Conservation (phyloP, 2,888 invertebrate genomes). For the Spilosoma lubricipeda region DNA sequence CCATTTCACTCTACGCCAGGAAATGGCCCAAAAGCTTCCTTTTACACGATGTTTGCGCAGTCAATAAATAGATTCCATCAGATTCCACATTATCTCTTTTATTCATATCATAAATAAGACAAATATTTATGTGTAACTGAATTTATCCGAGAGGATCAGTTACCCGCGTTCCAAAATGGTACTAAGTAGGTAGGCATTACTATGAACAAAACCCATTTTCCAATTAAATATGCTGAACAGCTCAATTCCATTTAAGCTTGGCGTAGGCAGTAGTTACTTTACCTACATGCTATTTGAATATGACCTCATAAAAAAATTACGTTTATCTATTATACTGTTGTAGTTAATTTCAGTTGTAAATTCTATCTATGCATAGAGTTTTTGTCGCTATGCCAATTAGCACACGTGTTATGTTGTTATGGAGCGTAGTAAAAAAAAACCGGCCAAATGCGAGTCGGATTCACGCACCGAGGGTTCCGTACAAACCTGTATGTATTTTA, state of each 20-base stretch:
- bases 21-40: slow-evolving; percentile 81
- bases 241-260: background rate
- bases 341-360: background rate
- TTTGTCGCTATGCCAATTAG: background rate
- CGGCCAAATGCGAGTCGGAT: no score
- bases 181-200: background rate
- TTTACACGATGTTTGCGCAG: slow-evolving; percentile 77
- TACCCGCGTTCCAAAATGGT: background rate
- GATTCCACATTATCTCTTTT: slow-evolving; percentile 63
- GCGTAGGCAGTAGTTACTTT: background rate
- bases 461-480: no score
- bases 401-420: slow-evolving; percentile 26
- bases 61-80: slow-evolving; percentile 81
- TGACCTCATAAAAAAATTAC: background rate
- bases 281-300: background rate
- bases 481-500: no score
- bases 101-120: slow-evolving; percentile 65
- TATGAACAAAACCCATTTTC: slow-evolving; percentile 7
- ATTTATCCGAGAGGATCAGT: slow-evolving; percentile 4
- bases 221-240: slow-evolving; percentile 11
- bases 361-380: background rate
- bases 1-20: slow-evolving; percentile 81
- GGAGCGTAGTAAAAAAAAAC: slow-evolving; percentile 62
- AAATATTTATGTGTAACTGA: slow-evolving; percentile 43
- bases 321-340: no score